Base-by-base conservation (phyloP, 2,888 invertebrate species). In the Melanotus villosus region DNA sequence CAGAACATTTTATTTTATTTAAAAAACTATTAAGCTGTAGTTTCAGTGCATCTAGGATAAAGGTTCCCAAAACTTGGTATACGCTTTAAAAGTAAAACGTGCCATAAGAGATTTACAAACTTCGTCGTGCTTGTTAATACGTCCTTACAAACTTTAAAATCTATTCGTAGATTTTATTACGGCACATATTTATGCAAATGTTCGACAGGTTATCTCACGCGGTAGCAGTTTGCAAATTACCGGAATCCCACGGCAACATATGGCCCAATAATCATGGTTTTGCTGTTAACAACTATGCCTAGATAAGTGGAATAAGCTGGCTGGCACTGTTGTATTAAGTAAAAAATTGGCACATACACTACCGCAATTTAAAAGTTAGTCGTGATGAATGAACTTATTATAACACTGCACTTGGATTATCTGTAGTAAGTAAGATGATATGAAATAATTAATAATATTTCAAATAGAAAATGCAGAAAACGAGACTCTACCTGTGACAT, bases 401-500 rank as follows among this genome's bases (percentile, higher is more conserved):
- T 41, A 5, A 21, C 52, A 54, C 63, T 38, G 34, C 12, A 52
- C 52, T 41, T 12, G n/a, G 21, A 19, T 26, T 18, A 21, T 32
- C 30, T n/a, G 36, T 23, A 14, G 16, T 41, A 10, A 41, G 7
- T n/a, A 36, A 57, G 14, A 23, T 19, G 5, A 57, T 41, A 12
- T 19, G n/a, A 9, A 41, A 21, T n/a, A 5, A n/a, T n/a, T n/a
- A n/a, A n/a, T n/a, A n/a, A n/a, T n/a, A n/a, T n/a, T n/a, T n/a
- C n/a, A n/a, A n/a, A n/a, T 14, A 2, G 16, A 5, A 41, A 41
- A 41, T 41, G 16, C 16, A 18, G 23, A 32, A 54, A 47, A 14
- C 18, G 4, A 10, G 23, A 64, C 64, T 68, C 45, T 76, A 79
- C 79, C 79, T 79, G 79, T 76, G 65, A 79, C 77, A 73, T 76